Base-by-base conservation (phyloP, 1,140 invertebrate genomes). In the Eueides isabella region DNA sequence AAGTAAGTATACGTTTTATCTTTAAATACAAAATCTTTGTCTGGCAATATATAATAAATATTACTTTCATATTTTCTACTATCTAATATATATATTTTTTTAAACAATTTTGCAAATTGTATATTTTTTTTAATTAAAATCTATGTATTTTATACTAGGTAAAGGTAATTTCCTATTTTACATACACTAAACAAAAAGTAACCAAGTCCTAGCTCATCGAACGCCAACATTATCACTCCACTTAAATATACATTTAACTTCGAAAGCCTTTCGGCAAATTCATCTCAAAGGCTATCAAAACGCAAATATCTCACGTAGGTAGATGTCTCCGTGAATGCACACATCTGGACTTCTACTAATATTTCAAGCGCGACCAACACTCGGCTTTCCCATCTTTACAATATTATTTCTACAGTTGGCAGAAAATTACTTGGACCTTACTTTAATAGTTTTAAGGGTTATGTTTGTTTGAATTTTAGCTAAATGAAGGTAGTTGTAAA, bases 201-300 rank as follows among this genome's bases (percentile, higher is more conserved):
- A 30, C 11, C 44, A 30, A 61, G 71, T 65, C 68, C 67, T 71
- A 75, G 68, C 31, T 66, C 61, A 71, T 67, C 69, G 65, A 35
- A 38, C n/a, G 62, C 69, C 29, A 38, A 67, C 63, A 63, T 70
- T 71, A 71, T 75, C 73, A 75, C 70, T 71, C 31, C 67, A 74
- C 72, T 71, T 71, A 71, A 48, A 75, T 69, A 65, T 66, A 70
- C 72, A 75, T 75, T 75, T 44, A 75, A 72, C 61, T 72, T 72
- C 26, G 55, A 72, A 77, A 82, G 74, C 74, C 79, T 80, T 85
- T 82, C 77, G 81, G 83, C 81, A 77, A 80, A 82, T 79, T 82
- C 77, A 78, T 80, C 80, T 89, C 88, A 87, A 89, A 90, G 85
- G 83, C 85, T 89, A 90, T 91, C 89, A 89, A 87, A 87, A 84